Evolutionary conservation across 2,113 vertebrate species (phyloP).

Genomic region (pig (Sus scrofa)): T2T-Sscrofa CM000819.6:81232501-81233000

Average conservation of each 20-base stretch:
- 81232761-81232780: neutral
- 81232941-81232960: slow-evolving; percentile 49
- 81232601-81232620: slow-evolving; percentile 37
- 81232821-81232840: slow-evolving; percentile 31
- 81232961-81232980: neutral
- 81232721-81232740: neutral
- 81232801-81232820: slow-evolving; percentile 31
- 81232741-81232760: slow-evolving; percentile 48
- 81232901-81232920: neutral
- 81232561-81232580: neutral
- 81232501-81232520: neutral
- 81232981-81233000: neutral
- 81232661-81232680: neutral
- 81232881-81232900: slow-evolving; percentile 51
- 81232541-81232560: neutral
- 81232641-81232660: neutral
- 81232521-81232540: neutral
- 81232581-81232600: slow-evolving; percentile 43
- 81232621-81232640: neutral
- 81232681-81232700: slow-evolving; percentile 52
- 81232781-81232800: slow-evolving; percentile 31
- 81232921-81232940: neutral
- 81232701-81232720: neutral
- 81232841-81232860: slow-evolving; percentile 48
- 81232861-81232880: slow-evolving; percentile 63